Percentiles rank a stretch among this genome's conserved stretches.
Conservation (phyloP, 2,797 vertebrate species). For the Coccyzus lansbergi region DNA sequence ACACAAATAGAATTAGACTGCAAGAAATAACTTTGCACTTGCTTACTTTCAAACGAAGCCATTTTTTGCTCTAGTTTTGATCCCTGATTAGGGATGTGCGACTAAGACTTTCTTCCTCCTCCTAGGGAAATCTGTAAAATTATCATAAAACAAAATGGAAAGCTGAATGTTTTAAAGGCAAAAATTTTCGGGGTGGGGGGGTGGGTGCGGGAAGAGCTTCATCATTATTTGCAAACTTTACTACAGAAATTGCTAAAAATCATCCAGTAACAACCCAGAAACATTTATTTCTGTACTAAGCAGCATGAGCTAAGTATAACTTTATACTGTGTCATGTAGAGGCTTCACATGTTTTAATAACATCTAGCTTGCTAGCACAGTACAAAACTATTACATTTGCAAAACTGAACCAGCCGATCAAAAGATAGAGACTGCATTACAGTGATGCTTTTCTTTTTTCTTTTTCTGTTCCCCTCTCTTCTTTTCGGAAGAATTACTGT, state of each 20-base stretch:
- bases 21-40: neutral
- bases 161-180: neutral
- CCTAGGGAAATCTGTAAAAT: neutral
- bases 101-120: neutral
- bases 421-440: neutral
- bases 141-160: neutral
- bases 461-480: neutral
- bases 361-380: neutral
- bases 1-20: neutral
- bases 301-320: neutral
- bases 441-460: neutral
- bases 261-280: neutral
- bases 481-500: neutral
- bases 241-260: neutral
- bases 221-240: neutral
- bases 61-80: neutral
- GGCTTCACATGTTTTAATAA: neutral
- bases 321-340: neutral
- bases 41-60: neutral
- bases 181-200: neutral
- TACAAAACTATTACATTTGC: neutral
- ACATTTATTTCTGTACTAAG: neutral
- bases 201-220: neutral
- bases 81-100: neutral
- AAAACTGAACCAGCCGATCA: constrained; percentile 10